These are phyloP conservation scores for Anodontia alba DNA, from an alignment of 2,888 invertebrate genomes.

Conservation along the genomic window DNA sequence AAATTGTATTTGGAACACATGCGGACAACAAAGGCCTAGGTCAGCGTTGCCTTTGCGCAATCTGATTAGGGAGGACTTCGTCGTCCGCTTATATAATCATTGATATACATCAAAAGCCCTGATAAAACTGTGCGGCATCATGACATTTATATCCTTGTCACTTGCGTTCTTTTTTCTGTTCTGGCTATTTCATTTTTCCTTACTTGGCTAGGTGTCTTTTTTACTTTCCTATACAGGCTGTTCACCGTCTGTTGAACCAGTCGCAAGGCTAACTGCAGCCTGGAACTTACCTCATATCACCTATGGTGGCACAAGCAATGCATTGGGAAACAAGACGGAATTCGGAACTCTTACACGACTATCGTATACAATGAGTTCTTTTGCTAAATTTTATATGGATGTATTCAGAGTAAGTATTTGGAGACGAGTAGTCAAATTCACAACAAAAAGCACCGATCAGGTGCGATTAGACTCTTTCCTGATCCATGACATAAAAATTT, in stretches of 20 bases:
- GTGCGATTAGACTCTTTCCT: background rate
- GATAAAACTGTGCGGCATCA: no score
- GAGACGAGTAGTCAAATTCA: background rate
- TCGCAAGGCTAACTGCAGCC: background rate
- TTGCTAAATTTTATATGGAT: background rate
- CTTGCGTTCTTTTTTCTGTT: no score
- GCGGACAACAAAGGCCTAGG: no score
- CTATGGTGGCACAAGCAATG: background rate
- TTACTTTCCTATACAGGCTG: background rate
- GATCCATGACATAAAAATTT: background rate
- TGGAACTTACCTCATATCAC: background rate
- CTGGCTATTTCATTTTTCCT: no score
- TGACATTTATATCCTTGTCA: no score
- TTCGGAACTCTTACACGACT: background rate
- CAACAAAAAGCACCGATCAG: no score
- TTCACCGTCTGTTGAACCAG: background rate
- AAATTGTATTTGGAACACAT: no score
- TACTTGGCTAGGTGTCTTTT: no score
- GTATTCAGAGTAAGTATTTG: background rate
- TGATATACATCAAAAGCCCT: no score
- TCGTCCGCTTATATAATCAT: no score
- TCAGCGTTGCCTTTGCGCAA: no score
- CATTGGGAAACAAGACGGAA: background rate
- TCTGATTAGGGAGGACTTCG: no score
- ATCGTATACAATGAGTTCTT: background rate